Conservation (phyloP, 2,113 vertebrate species). For the Boleophthalmus pectinirostris region DNA sequence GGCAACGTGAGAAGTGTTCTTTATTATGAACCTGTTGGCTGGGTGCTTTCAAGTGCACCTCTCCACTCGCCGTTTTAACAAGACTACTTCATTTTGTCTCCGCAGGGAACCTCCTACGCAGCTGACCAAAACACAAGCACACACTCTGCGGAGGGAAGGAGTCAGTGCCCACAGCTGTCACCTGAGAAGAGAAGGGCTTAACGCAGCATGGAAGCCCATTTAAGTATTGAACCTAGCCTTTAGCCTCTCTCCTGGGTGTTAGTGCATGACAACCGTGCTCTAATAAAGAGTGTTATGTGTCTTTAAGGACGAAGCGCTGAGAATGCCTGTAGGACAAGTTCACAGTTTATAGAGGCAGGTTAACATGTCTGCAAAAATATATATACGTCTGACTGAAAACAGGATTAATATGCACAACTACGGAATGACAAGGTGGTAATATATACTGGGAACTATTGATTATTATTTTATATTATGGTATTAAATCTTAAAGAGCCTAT, state of each 20-base stretch:
- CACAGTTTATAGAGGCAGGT: slow-evolving; percentile 25
- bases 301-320: slow-evolving; percentile 24
- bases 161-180: slow-evolving; percentile 24
- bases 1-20: slow-evolving; percentile 14
- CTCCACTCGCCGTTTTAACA: slow-evolving; percentile 38
- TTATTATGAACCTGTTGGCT: slow-evolving; percentile 38
- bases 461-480: background rate
- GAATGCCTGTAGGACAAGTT: slow-evolving; percentile 34
- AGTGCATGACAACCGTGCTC: slow-evolving; percentile 18
- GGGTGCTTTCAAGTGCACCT: slow-evolving; percentile 25
- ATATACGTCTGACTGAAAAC: slow-evolving; percentile 1
- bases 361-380: slow-evolving; percentile 11
- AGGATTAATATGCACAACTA: background rate
- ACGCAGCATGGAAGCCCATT: slow-evolving; percentile 48
- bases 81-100: slow-evolving; percentile 46
- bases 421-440: background rate
- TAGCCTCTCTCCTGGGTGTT: slow-evolving; percentile 34
- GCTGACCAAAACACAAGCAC: slow-evolving; percentile 36
- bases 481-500: background rate
- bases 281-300: slow-evolving; percentile 39
- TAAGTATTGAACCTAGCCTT: slow-evolving; percentile 34
- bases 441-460: background rate
- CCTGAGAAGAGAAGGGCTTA: slow-evolving; percentile 49
- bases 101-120: slow-evolving; percentile 25
- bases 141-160: slow-evolving; percentile 15